These are phyloP conservation scores for Macaria liturata DNA, from an alignment of 2,888 invertebrate genomes.

Conservation along the genomic window DNA sequence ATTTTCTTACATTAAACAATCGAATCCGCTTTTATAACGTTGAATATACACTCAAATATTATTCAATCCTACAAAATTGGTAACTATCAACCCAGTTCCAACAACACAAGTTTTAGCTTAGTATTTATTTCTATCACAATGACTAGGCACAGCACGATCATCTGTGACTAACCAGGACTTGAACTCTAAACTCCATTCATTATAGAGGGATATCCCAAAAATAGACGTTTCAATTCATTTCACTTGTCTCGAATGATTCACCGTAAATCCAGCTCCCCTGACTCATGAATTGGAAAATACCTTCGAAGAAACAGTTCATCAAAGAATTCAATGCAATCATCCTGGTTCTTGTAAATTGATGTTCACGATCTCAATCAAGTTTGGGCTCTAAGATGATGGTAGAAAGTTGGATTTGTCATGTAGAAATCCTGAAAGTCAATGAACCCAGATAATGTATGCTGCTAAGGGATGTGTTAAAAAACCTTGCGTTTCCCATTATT, in stretches of 20 bases:
- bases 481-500: too few species aligned
- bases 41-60: too few species aligned
- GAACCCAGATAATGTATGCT: too few species aligned
- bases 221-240: conserved; percentile 17
- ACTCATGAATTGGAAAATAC: conserved; percentile 11
- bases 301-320: conserved; percentile 17
- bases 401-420: not conserved
- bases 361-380: too few species aligned
- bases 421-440: not conserved
- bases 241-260: conserved; percentile 18
- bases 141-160: not conserved
- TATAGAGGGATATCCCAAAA: conserved; percentile 12
- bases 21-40: too few species aligned
- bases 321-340: conserved; percentile 13
- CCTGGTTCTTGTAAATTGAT: conserved; percentile 1
- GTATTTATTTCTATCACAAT: not conserved
- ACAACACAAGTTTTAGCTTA: not conserved
- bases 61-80: too few species aligned
- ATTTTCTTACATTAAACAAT: too few species aligned
- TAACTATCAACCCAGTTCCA: too few species aligned
- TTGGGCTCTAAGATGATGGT: not conserved
- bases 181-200: conserved; percentile 9
- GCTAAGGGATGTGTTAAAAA: too few species aligned
- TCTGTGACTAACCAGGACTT: conserved; percentile 14
- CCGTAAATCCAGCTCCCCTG: conserved; percentile 12